Conservation (phyloP, 2,888 invertebrate genomes). For the Trichogramma dendrolimi region DNA sequence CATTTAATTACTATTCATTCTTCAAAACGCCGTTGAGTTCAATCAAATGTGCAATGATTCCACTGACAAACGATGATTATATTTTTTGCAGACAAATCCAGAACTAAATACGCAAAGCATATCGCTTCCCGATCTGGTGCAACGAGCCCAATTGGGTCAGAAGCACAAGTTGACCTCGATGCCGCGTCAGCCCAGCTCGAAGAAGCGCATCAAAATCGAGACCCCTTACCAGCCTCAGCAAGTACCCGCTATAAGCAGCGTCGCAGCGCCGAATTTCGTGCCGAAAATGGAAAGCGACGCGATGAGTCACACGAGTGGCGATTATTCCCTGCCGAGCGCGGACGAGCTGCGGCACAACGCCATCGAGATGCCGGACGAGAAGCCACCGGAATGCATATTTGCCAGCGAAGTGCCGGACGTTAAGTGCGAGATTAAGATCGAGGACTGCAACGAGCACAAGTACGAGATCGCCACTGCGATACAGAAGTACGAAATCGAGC, state of each 20-base stretch:
- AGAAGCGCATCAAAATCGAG: conserved; percentile 50
- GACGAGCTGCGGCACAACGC: conserved; percentile 42
- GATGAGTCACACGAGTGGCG: conserved; percentile 33
- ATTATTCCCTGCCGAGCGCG: conserved; percentile 40
- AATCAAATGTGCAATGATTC: no score
- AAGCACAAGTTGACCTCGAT: conserved; percentile 56
- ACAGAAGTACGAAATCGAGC: conserved; percentile 26
- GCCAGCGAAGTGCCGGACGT: conserved; percentile 1
- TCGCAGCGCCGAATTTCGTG: no score
- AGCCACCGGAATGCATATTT: conserved; percentile 30
- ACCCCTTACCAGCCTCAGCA: conserved; percentile 29
- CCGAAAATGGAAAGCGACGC: conserved; percentile 44
- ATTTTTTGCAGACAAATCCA: conserved; percentile 61
- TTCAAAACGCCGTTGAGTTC: neutral
- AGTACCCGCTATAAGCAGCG: no score
- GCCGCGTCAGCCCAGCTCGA: conserved; percentile 52
- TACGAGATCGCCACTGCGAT: conserved; percentile 7
- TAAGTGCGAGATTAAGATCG: conserved; percentile 44
- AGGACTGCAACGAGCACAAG: conserved; percentile 32
- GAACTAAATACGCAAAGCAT: conserved; percentile 75
- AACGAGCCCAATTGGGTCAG: conserved; percentile 52
- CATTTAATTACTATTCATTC: conserved; percentile 6
- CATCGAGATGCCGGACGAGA: conserved; percentile 31
- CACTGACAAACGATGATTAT: conserved; percentile 1
- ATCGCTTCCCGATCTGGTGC: conserved; percentile 67